Base-by-base conservation (phyloP, 2,113 vertebrate species). In the Todiramphus saurophagus region DNA sequence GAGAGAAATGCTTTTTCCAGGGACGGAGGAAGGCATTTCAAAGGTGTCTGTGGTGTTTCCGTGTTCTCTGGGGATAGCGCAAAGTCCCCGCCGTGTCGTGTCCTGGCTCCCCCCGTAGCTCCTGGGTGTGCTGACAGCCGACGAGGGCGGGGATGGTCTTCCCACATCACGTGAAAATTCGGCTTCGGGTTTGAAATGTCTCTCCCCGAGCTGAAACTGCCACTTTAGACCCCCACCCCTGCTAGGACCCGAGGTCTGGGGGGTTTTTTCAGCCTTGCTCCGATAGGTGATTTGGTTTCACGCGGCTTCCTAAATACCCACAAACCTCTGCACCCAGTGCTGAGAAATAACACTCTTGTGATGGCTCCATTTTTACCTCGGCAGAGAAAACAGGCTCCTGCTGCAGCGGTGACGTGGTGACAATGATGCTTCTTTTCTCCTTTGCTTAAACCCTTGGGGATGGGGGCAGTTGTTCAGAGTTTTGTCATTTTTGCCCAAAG, bases 101-200 rank as follows among this genome's bases (percentile, higher is more conserved):
- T 50, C 23, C 48, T 37, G 21, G 33, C 11, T 28, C 5, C 35
- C 16, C 3, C 58, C 4, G 0, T 6, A 10, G 44, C 23, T 66
- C 51, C 67, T 50, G 53, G 3, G 0, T 56, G 4, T 2, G 1
- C 28, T 44, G 60, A 3, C 48, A 27, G 20, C 3, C 0, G 28
- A 2, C 20, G 46, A 7, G 19, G 25, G 43, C 16, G 9, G 20
- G 11, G 7, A 9, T 11, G 31, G 14, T 15, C 44, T 25, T 18
- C 58, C 44, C 31, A 6, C 18, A 1, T 41, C 10, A 0, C 9
- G 4, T 4, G 20, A 35, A 50, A 23, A 17, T 25, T 3, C 56
- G 28, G 25, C 27, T 24, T 55, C n/a, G 17, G 48, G 16, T 46
- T 69, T 63, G 53, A 37, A 48, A 17, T 7, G 11, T 35, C 50